Percentiles rank a stretch among this genome's conserved stretches.
Conservation (phyloP, 2,797 vertebrate species). For the Phalanger gymnotis region DNA sequence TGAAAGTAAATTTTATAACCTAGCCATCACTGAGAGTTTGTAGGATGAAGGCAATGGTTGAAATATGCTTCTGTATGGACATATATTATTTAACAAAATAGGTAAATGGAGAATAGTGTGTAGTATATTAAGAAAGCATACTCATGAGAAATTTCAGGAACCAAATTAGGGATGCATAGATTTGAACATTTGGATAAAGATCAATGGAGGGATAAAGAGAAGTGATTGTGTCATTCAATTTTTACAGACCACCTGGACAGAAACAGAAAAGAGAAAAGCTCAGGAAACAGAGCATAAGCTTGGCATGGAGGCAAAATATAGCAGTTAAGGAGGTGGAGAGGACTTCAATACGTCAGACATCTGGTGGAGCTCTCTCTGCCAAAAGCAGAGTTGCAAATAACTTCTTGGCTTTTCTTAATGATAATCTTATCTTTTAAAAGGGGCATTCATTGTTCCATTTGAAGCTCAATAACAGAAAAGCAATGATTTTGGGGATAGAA, state of each 20-base stretch:
- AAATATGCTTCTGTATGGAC: background rate
- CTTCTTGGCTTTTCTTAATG: background rate
- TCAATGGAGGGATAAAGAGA: background rate
- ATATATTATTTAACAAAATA: background rate
- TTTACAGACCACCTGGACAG: background rate
- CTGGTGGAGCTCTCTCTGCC: background rate
- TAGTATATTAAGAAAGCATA: constrained; percentile 36
- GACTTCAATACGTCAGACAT: background rate
- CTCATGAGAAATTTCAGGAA: background rate
- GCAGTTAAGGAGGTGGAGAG: background rate
- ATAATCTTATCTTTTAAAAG: background rate
- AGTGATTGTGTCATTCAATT: background rate
- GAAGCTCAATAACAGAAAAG: background rate
- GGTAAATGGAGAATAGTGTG: background rate
- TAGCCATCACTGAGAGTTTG: background rate
- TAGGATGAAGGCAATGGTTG: background rate
- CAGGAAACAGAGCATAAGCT: background rate
- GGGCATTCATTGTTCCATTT: background rate
- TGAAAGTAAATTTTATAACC: background rate
- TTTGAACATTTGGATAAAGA: background rate
- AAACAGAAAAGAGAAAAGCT: background rate
- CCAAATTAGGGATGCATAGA: background rate
- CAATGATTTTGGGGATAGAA: background rate
- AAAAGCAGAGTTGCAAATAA: background rate
- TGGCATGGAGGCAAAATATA: background rate